Evolutionary conservation across 2,797 vertebrate genomes (phyloP), one percentile per base, ranked within the genome.

Genomic region (Echeneis naucrates): DNA sequence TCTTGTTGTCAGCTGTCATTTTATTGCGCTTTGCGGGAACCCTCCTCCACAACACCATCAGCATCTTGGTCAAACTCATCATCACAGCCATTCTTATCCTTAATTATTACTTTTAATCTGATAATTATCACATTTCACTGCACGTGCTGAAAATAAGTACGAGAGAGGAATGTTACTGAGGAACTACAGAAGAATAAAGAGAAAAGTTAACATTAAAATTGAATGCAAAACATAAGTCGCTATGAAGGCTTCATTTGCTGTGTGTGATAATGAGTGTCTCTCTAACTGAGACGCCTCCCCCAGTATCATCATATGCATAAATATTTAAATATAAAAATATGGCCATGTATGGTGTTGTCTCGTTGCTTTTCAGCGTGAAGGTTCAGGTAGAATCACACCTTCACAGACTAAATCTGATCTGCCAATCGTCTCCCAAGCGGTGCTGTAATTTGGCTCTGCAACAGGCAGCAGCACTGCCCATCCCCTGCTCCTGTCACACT

Each of bases 381-480:
- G 62, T 59, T 68, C n/a, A n/a, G n/a, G n/a, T 14, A 52, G 62
- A 65, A 77, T 70, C 62, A 62, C n/a, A 40, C 59, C 56, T 58
- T 68, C 77, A 55, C 38, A 2, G 13, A 14, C 53, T 47, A 27
- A 50, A 71, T 14, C 0, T 21, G 24, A 44, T 37, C 38, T 44
- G 47, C 19, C 58, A 26, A 45, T 53, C 27, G 23, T 42, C 64
- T 75, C 33, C n/a, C 6, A 1, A 51, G 33, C 54, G 1, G 55
- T 50, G 2, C 66, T 57, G 67, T 38, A 19, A 53, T 70, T 72
- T 47, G 55, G 48, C 55, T 81, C 57, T 50, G 78, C 68, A 71
- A 66, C 72, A 72, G 69, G 74, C 63, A 59, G 71, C 61, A n/a
- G 68, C 38, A 3, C 69, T 42, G 47, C 32, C 68, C 65, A 45